These are phyloP conservation scores for Petaurus breviceps DNA, from an alignment of 2,113 vertebrate species.

Conservation along the genomic window DNA sequence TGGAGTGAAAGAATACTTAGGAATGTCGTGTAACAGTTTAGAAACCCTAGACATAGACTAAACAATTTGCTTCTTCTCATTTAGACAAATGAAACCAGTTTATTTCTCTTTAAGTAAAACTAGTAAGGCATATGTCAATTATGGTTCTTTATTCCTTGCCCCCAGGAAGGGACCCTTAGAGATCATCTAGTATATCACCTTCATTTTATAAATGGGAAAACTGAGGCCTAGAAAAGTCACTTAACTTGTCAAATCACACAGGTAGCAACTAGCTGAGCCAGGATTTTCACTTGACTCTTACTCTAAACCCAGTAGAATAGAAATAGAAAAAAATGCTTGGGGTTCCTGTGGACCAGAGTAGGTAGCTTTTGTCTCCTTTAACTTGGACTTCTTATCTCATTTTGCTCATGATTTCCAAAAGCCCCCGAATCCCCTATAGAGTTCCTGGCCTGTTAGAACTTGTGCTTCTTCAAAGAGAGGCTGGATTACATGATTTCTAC, in stretches of 20 bases:
- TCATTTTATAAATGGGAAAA: neutral
- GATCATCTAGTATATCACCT: neutral
- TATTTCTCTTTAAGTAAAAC: neutral
- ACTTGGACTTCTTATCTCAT: neutral
- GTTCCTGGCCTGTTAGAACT: neutral
- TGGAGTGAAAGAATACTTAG: neutral
- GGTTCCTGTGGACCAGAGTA: neutral
- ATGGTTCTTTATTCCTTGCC: neutral
- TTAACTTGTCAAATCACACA: neutral
- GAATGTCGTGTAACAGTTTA: neutral
- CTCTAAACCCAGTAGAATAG: neutral
- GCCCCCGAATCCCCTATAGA: neutral
- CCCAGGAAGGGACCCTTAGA: neutral
- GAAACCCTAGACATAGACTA: neutral
- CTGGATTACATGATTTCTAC: neutral
- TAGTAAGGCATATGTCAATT: neutral
- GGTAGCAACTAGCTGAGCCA: neutral
- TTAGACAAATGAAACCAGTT: constrained; percentile 4
- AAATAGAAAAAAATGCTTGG: neutral
- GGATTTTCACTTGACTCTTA: neutral
- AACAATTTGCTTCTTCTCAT: constrained; percentile 2
- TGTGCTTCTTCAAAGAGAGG: neutral
- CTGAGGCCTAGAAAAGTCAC: neutral
- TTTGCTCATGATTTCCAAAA: neutral
- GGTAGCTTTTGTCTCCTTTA: neutral